Evolutionary conservation across 2,888 invertebrate species (phyloP).

Genomic region (Arenicola marina): DNA sequence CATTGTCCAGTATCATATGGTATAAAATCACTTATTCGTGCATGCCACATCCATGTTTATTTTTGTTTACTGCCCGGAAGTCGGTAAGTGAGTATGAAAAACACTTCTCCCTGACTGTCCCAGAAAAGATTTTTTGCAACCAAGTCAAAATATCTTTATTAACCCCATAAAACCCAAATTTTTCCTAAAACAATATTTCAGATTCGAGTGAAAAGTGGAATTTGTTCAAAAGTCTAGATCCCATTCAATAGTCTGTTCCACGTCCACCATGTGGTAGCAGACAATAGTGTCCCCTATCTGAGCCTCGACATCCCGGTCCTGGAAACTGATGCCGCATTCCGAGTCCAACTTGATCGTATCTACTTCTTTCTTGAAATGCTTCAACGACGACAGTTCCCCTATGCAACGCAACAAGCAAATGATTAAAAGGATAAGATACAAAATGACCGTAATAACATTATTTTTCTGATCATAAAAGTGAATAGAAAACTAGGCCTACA

Average conservation of each 20-base stretch:
- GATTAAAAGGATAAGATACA: background rate
- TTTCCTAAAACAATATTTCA: too few relatives aligned
- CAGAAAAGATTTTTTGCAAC: too few relatives aligned
- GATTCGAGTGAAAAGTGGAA: too few relatives aligned
- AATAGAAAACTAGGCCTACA: too few relatives aligned
- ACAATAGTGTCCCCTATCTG: slow-evolving; percentile 77
- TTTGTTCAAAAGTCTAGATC: slow-evolving; percentile 67
- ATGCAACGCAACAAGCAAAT: slow-evolving; percentile 21
- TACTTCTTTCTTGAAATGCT: slow-evolving; percentile 87
- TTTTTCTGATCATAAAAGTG: background rate
- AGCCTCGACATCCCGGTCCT: slow-evolving; percentile 69
- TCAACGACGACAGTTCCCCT: slow-evolving; percentile 79
- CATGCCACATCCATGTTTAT: too few relatives aligned
- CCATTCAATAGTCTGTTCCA: slow-evolving; percentile 76
- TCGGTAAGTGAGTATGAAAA: too few relatives aligned
- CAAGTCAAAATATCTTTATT: too few relatives aligned
- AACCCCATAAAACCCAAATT: too few relatives aligned
- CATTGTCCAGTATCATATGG: too few relatives aligned
- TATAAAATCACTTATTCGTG: too few relatives aligned
- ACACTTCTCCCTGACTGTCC: too few relatives aligned
- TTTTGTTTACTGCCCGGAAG: too few relatives aligned
- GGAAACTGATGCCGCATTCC: slow-evolving; percentile 86
- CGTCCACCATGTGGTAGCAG: slow-evolving; percentile 74
- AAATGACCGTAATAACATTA: background rate
- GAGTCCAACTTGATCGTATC: slow-evolving; percentile 78